Conservation (phyloP, 2,113 vertebrate genomes). For the Ciconia boyciana region DNA sequence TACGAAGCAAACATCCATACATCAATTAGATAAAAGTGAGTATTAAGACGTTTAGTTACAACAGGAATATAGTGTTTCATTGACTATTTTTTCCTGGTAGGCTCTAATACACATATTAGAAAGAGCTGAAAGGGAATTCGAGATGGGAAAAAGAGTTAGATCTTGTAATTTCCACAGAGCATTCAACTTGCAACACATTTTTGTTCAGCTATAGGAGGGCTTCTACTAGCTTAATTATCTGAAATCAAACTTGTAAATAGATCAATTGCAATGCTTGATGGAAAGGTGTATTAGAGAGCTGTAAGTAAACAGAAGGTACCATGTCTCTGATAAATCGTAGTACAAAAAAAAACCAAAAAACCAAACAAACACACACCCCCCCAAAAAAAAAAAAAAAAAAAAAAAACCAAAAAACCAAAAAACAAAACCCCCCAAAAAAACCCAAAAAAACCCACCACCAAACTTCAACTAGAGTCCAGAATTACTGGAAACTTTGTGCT, state of each 20-base stretch:
- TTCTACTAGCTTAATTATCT: slow-evolving; percentile 23
- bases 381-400: background rate
- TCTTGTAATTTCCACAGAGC: slow-evolving; percentile 5
- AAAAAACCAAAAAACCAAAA: background rate
- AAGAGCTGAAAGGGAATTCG: background rate
- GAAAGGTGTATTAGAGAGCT: background rate
- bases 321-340: background rate
- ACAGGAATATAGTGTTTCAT: background rate
- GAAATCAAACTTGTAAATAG: slow-evolving; percentile 8
- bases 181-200: slow-evolving; percentile 31
- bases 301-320: background rate
- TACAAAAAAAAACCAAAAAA: background rate
- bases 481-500: background rate
- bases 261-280: slow-evolving; percentile 24
- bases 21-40: background rate
- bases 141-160: background rate
- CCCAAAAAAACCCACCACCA: too few species aligned
- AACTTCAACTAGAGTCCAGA: background rate
- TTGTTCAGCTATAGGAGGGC: slow-evolving; percentile 1
- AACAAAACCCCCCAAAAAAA: too few species aligned
- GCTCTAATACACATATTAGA: slow-evolving; percentile 28
- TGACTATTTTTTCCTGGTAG: slow-evolving; percentile 14
- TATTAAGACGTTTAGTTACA: background rate
- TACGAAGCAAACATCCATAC: background rate
- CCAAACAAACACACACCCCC: background rate